phyloP scores from a whole-genome alignment of 2,113 vertebrate species.

The Corapipo altera region DNA sequence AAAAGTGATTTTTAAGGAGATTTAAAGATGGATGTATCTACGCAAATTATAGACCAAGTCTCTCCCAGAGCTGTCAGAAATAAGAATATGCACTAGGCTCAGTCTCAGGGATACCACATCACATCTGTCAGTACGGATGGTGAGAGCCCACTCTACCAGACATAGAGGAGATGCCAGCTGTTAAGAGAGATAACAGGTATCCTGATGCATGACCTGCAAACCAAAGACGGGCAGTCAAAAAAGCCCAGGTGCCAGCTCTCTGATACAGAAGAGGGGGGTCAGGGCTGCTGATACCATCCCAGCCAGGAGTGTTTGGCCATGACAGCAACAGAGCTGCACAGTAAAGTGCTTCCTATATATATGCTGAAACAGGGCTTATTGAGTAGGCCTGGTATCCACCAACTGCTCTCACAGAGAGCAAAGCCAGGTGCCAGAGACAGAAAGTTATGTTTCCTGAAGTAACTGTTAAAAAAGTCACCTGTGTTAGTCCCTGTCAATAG shows the following conservation, averaged over 20 bases:
- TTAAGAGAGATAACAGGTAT: neutral
- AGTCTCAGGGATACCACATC: neutral
- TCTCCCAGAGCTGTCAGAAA: neutral
- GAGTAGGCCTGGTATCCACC: neutral
- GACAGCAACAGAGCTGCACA: neutral
- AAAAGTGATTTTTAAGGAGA: neutral
- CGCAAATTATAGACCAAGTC: neutral
- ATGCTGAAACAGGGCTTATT: neutral
- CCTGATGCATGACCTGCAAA: neutral
- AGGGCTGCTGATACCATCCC: neutral
- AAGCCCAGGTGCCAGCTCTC: neutral
- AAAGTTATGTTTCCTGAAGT: neutral
- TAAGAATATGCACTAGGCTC: neutral
- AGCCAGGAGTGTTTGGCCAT: accelerated
- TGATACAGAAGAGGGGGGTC: neutral
- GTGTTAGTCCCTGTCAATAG: neutral
- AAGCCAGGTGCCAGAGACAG: neutral
- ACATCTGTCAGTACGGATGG: too few species aligned
- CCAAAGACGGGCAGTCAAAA: neutral
- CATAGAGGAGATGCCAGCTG: neutral
- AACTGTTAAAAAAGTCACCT: neutral
- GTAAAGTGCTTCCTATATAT: neutral
- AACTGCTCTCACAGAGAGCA: neutral
- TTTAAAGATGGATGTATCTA: neutral
- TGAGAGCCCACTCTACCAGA: neutral